phyloP scores from a whole-genome alignment of 2,888 invertebrate species.

The Octodonta nipae region DNA sequence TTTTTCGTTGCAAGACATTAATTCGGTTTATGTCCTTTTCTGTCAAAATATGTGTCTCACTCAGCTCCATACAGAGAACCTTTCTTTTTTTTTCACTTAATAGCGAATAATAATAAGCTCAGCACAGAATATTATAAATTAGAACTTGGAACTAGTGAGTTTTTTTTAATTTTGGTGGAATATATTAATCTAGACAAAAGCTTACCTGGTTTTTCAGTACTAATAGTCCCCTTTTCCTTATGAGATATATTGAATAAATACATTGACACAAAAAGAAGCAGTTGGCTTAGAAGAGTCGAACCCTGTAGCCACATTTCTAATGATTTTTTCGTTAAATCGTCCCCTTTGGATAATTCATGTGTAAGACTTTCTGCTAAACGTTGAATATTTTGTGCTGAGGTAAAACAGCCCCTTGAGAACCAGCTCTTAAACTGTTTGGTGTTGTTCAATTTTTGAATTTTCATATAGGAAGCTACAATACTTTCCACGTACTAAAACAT shows the following conservation, averaged over 20 bases:
- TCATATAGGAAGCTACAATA: conserved; percentile 61
- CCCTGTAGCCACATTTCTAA: conserved; percentile 39
- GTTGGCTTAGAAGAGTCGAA: conserved; percentile 36
- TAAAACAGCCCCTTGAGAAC: conserved; percentile 46
- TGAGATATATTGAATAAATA: conserved; percentile 41
- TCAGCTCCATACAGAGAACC: too few species aligned
- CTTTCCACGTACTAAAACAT: conserved; percentile 59
- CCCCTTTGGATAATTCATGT: conserved; percentile 36
- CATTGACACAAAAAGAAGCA: conserved; percentile 41
- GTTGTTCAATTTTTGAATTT: conserved; percentile 46
- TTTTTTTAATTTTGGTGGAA: too few species aligned
- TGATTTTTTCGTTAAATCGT: conserved; percentile 31
- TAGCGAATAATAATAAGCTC: neutral
- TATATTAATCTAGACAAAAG: too few species aligned
- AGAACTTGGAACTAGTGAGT: neutral
- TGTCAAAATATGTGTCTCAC: too few species aligned
- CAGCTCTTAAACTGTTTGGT: conserved; percentile 44
- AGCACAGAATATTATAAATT: too few species aligned
- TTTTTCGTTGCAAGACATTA: too few species aligned
- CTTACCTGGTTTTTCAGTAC: conserved; percentile 15
- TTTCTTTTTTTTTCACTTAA: neutral
- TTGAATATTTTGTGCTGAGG: conserved; percentile 42
- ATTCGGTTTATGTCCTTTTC: too few species aligned
- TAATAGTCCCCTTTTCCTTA: conserved; percentile 30
- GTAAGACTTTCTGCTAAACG: conserved; percentile 46